Base-by-base conservation (phyloP, 2,113 vertebrate genomes). In the Corydoras sp. region DNA sequence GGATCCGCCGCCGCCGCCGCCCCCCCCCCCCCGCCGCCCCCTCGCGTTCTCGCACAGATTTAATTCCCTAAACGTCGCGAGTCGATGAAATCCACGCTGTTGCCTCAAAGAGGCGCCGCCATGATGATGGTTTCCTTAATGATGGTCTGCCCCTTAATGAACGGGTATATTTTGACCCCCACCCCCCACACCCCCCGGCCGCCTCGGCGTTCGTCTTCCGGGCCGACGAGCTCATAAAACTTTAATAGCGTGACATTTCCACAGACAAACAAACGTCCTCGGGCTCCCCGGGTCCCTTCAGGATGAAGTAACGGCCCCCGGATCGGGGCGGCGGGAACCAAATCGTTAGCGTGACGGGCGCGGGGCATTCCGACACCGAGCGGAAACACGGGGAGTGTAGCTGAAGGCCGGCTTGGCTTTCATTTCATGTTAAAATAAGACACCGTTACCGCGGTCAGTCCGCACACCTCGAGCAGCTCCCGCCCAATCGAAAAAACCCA, bases 101-200 rank as follows among this genome's bases (percentile, higher is more conserved):
- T 2, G 30, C 30, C 54, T 29, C 31, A 10, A n/a, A 56, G 60
- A 48, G 29, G 43, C 54, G 58, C 29, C 55, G 18, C 50, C 54
- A 49, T 32, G 77, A 67, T 74, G 43, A 83, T 81, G 73, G 58
- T 72, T 78, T n/a, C n/a, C 18, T 67, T 81, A 83, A 85, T 78
- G 85, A 82, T 80, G 55, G 76, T 74, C 65, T 78, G 56, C 79
- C 77, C 74, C 75, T 62, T 81, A 81, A 81, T 81, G 58, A 71
- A 67, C 60, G 64, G 77, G 76, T 71, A 62, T 81, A 58, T 83
- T 81, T 76, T 66, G 63, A 35, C 3, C 0, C 24, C 4, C 49
- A 75, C 74, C 1, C 18, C 18, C 18, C 18, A 24, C 18, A 24
- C 79, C 74, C 70, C 60, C 75, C 66, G 10, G 31, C 70, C 74